A percentile compares a stretch with the other conserved stretches of the same genome.
These are phyloP conservation scores for Turnix velox DNA, from an alignment of 2,113 vertebrate species.

Conservation along the genomic window DNA sequence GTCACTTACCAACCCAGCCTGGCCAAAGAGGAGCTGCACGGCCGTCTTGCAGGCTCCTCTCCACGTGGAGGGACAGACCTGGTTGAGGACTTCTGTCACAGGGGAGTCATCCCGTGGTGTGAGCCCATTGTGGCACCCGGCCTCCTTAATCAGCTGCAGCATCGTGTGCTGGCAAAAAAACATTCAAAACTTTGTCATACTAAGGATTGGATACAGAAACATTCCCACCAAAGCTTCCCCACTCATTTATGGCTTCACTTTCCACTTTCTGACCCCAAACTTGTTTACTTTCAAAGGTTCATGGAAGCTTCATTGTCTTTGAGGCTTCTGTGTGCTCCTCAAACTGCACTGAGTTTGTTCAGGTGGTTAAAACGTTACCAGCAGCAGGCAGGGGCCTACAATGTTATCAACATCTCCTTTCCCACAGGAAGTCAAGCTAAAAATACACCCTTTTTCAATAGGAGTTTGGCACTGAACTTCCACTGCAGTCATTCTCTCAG, in stretches of 20 bases:
- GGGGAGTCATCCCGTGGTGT: constrained; percentile 85
- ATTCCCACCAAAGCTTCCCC: neutral
- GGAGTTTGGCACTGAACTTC: neutral
- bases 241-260: neutral
- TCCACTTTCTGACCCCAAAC: neutral
- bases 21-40: constrained; percentile 94
- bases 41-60: constrained; percentile 97
- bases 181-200: neutral
- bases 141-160: constrained; percentile 95
- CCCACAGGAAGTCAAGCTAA: neutral
- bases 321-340: neutral
- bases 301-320: neutral
- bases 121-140: constrained; percentile 88
- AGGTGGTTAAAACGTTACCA: neutral
- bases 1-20: constrained; percentile 93
- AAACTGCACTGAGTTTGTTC: neutral
- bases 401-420: neutral
- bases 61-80: constrained; percentile 97
- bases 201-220: rapidly evolving
- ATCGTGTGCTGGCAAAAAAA: constrained; percentile 83
- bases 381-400: neutral
- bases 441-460: neutral
- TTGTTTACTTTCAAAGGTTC: neutral
- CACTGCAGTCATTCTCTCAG: neutral
- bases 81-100: constrained; percentile 94